These are phyloP conservation scores for Acromyrmex echinatior DNA, from an alignment of 1,140 invertebrate genomes.

Conservation along the genomic window DNA sequence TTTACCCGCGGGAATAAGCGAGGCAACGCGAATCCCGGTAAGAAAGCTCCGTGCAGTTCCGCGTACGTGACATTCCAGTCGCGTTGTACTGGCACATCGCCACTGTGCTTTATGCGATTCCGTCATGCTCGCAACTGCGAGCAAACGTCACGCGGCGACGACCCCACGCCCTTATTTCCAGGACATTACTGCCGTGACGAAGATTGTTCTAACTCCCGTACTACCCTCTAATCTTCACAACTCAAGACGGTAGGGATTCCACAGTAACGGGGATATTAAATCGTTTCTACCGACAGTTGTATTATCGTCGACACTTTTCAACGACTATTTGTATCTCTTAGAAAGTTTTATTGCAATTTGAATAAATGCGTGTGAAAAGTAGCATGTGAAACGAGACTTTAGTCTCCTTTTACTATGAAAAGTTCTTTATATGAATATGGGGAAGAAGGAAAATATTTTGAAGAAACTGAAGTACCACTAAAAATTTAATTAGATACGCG, in stretches of 20 bases:
- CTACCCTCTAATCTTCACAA: conserved; percentile 5
- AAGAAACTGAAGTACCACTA: no score
- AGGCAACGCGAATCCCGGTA: conserved; percentile 55
- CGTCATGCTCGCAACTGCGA: conserved; percentile 53
- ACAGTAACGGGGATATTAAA: conserved; percentile 18
- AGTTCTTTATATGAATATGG: no score
- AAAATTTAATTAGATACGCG: no score
- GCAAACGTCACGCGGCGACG: conserved; percentile 9
- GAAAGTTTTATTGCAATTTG: not conserved
- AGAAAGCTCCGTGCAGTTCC: conserved; percentile 56
- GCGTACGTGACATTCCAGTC: conserved; percentile 70
- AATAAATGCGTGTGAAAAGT: not conserved
- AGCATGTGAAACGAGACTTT: not conserved
- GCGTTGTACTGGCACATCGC: conserved; percentile 71
- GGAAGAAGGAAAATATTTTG: no score
- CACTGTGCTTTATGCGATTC: conserved; percentile 70
- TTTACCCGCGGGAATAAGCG: conserved; percentile 52
- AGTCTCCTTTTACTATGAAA: no score
- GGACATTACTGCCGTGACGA: conserved; percentile 33
- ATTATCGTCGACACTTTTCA: not conserved
- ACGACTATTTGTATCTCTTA: not conserved
- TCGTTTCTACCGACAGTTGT: conserved; percentile 19
- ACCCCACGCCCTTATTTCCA: conserved; percentile 53
- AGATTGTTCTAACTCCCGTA: conserved; percentile 34
- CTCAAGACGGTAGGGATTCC: not conserved